phyloP scores from a whole-genome alignment of 1,140 invertebrate genomes.

The Drosophila pachea region DNA sequence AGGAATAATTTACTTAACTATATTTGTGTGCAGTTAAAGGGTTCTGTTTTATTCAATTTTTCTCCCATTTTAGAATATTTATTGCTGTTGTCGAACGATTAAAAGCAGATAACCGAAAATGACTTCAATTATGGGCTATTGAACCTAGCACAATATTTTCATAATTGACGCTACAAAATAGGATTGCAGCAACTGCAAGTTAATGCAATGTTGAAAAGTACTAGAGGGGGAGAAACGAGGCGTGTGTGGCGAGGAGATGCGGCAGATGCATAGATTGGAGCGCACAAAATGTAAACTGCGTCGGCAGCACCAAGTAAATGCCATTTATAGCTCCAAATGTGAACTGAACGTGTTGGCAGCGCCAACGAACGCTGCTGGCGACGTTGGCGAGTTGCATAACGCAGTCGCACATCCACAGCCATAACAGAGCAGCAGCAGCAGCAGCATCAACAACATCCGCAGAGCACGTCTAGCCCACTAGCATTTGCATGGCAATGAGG shows the following conservation, averaged over 20 bases:
- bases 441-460: slow-evolving; percentile 3
- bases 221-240: slow-evolving; percentile 7
- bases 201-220: slow-evolving; percentile 25
- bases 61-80: slow-evolving; percentile 11
- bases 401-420: slow-evolving; percentile 31
- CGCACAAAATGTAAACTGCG: slow-evolving; percentile 31
- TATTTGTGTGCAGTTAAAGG: too few relatives aligned
- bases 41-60: too few relatives aligned
- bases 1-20: too few relatives aligned
- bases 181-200: slow-evolving; percentile 18
- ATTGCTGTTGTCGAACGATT: slow-evolving; percentile 15
- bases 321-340: slow-evolving; percentile 74
- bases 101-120: slow-evolving; percentile 34
- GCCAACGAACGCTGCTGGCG: slow-evolving; percentile 18
- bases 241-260: slow-evolving; percentile 13
- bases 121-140: slow-evolving; percentile 59
- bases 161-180: slow-evolving; percentile 56
- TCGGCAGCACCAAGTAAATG: slow-evolving; percentile 51
- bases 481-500: slow-evolving; percentile 49
- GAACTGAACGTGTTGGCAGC: slow-evolving; percentile 56
- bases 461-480: slow-evolving; percentile 58
- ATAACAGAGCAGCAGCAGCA: slow-evolving; percentile 31
- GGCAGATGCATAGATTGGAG: slow-evolving; percentile 33
- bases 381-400: slow-evolving; percentile 66
- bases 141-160: slow-evolving; percentile 75